Evolutionary conservation across 1,140 invertebrate species (phyloP).

Genomic region (Drosophila pectinifera): DNA sequence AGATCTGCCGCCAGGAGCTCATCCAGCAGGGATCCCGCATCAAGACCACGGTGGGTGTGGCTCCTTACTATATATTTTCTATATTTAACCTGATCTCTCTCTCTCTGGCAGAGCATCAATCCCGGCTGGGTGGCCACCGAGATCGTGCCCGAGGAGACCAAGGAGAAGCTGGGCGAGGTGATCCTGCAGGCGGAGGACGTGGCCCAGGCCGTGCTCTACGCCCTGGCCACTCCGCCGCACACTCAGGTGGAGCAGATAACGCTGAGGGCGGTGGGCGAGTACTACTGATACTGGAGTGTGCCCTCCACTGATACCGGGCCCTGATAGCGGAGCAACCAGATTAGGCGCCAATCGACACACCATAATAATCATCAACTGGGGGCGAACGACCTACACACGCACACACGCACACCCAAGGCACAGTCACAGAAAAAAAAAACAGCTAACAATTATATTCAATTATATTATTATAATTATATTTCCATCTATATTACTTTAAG

Average conservation of each 20-base stretch:
- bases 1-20: constrained; percentile 88
- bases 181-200: constrained; percentile 85
- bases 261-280: constrained; percentile 82
- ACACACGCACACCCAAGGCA: background rate
- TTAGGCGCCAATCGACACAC: constrained; percentile 58
- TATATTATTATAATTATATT: too few species aligned
- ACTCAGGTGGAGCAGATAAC: constrained; percentile 87
- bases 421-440: background rate
- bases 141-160: constrained; percentile 84
- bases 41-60: constrained; percentile 88
- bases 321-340: constrained; percentile 8
- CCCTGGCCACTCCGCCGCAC: constrained; percentile 86
- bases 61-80: too few species aligned
- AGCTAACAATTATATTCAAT: too few species aligned
- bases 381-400: constrained; percentile 38
- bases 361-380: constrained; percentile 66
- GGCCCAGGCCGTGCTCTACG: constrained; percentile 87
- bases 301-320: background rate
- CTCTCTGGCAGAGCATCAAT: constrained; percentile 85
- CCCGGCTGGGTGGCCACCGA: constrained; percentile 87
- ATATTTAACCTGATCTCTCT: too few species aligned
- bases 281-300: constrained; percentile 50
- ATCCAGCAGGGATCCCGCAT: constrained; percentile 86
- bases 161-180: constrained; percentile 62
- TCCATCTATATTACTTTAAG: too few species aligned